Evolutionary conservation across 2,113 vertebrate genomes (phyloP).

Genomic region (Urocolius indicus): DNA sequence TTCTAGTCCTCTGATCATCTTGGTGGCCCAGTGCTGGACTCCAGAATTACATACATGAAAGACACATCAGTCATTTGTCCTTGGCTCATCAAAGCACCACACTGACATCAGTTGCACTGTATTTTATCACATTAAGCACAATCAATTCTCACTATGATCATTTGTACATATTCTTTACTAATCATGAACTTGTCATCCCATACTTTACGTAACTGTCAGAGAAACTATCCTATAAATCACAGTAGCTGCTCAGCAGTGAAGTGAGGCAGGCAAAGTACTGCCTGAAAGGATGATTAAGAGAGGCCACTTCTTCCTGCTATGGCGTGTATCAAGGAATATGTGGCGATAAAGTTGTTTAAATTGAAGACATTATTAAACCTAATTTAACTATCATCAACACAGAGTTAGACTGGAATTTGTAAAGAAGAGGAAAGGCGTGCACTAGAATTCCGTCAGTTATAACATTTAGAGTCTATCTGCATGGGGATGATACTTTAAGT

Average conservation of each 20-base stretch:
- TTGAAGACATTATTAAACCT: neutral
- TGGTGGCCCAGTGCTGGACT: no score
- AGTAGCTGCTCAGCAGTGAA: neutral
- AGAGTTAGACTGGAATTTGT: neutral
- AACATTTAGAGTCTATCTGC: neutral
- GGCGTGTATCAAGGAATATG: neutral
- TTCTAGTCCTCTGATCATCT: no score
- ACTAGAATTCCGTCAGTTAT: neutral
- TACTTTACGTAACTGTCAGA: neutral
- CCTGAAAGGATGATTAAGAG: neutral
- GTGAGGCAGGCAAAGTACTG: neutral
- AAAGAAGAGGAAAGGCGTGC: neutral
- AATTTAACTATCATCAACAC: neutral
- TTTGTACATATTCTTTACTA: neutral
- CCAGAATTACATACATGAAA: neutral
- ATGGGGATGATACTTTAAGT: neutral
- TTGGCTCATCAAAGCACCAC: neutral
- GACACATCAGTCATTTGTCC: neutral
- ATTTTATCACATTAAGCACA: neutral
- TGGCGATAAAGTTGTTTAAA: neutral
- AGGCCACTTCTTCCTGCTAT: neutral
- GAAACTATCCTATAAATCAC: neutral
- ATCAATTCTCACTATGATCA: neutral
- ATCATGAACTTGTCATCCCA: neutral
- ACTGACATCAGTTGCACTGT: neutral